Percentiles rank a stretch among this genome's conserved stretches.
phyloP scores from a whole-genome alignment of 2,113 vertebrate species.

The Larimichthys polyactis region DNA sequence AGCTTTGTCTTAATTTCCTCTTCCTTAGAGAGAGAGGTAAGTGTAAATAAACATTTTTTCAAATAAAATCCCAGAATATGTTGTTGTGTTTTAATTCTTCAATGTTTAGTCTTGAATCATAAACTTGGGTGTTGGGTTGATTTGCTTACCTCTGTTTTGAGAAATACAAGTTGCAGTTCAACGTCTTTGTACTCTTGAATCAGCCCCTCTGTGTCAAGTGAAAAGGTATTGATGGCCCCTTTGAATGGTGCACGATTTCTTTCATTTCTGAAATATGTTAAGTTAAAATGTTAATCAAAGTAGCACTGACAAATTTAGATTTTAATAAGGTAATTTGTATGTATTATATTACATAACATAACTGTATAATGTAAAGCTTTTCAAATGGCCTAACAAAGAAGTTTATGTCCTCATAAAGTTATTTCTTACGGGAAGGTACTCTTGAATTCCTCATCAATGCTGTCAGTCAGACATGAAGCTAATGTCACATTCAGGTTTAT shows the following conservation, averaged over 20 bases:
- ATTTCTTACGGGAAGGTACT: no score
- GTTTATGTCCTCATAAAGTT: not conserved
- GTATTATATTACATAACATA: not conserved
- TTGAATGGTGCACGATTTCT: conserved; percentile 18
- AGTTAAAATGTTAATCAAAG: not conserved
- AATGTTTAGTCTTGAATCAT: no score
- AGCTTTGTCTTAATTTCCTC: no score
- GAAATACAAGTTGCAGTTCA: conserved; percentile 28
- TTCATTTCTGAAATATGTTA: conserved; percentile 58
- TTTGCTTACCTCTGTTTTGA: conserved; percentile 36
- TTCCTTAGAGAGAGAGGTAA: no score
- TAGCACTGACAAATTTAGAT: not conserved
- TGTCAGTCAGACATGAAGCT: conserved; percentile 24
- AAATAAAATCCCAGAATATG: no score
- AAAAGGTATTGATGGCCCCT: conserved; percentile 22
- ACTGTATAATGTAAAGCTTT: not conserved
- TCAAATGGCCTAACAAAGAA: not conserved
- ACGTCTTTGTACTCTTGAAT: conserved; percentile 18
- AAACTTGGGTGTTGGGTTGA: no score
- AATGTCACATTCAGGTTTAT: conserved; percentile 47
- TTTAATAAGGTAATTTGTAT: not conserved
- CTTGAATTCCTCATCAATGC: no score
- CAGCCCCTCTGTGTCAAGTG: conserved; percentile 38
- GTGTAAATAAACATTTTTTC: no score
- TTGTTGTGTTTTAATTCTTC: no score